Evolutionary conservation across 2,113 vertebrate species (phyloP).

Genomic region (Psittacara wagleri): DNA sequence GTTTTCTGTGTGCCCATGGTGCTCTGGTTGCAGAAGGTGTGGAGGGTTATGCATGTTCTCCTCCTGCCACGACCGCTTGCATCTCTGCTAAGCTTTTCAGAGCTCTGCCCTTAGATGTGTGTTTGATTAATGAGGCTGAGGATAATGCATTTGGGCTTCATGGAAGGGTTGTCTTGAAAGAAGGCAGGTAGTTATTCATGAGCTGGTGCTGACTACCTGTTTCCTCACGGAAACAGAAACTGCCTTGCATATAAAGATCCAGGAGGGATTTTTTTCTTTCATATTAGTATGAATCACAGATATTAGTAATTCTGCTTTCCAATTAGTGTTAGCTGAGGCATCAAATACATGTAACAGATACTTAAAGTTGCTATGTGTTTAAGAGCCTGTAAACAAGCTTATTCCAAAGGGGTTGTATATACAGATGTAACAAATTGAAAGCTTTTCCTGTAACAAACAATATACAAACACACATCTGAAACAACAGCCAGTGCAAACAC

Average conservation of each 20-base stretch:
- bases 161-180: background rate
- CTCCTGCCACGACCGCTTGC: fast-evolving
- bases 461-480: background rate
- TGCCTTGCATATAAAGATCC: background rate
- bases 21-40: background rate
- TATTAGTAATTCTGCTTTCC: background rate
- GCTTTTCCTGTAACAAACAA: background rate
- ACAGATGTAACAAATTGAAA: background rate
- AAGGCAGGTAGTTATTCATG: background rate
- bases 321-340: background rate
- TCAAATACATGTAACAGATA: background rate
- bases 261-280: background rate
- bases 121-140: background rate
- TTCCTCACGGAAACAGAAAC: background rate
- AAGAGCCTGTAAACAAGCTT: background rate
- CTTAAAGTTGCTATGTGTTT: background rate
- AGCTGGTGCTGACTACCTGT: background rate
- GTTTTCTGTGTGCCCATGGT: background rate
- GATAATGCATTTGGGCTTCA: background rate
- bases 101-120: background rate
- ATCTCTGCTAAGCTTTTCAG: background rate
- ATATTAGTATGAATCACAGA: background rate
- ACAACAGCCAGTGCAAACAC: background rate
- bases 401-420: background rate
- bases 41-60: background rate